Percentiles rank a stretch among this genome's conserved stretches.
phyloP scores from a whole-genome alignment of 1,140 invertebrate species.

The Catajapyx aquilonaris region DNA sequence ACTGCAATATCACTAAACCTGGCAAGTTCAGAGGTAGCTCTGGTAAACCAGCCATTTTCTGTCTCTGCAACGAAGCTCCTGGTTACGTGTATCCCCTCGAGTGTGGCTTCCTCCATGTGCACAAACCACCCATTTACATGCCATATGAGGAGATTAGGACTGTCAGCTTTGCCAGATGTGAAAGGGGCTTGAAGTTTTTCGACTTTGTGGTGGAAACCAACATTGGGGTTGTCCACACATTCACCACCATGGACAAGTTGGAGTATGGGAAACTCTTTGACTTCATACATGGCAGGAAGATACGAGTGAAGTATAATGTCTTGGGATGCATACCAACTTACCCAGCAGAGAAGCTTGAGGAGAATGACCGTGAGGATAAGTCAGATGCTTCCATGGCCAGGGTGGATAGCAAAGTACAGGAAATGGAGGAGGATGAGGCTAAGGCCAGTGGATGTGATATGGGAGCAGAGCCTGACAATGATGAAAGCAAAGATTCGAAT shows the following conservation, averaged over 20 bases:
- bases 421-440: conserved; percentile 47
- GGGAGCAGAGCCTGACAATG: conserved; percentile 34
- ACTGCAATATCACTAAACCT: conserved; percentile 84
- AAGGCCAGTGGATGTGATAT: conserved; percentile 23
- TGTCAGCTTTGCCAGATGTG: conserved; percentile 93
- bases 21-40: conserved; percentile 76
- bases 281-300: conserved; percentile 81
- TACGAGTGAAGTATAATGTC: conserved; percentile 88
- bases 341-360: conserved; percentile 62
- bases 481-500: conserved; percentile 65
- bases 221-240: conserved; percentile 72
- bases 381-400: conserved; percentile 91
- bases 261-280: conserved; percentile 94
- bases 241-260: conserved; percentile 96
- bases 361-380: conserved; percentile 81
- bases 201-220: conserved; percentile 96
- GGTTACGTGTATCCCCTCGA: conserved; percentile 97
- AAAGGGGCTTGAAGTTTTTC: conserved; percentile 83
- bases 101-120: conserved; percentile 94
- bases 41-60: conserved; percentile 76
- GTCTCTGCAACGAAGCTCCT: conserved; percentile 95
- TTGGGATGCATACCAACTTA: conserved; percentile 42
- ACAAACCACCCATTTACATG: conserved; percentile 96
- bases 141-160: conserved; percentile 90
- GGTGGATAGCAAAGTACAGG: conserved; percentile 86